Base-by-base conservation (phyloP, 2,888 invertebrate genomes). In the Hypsopygia costalis region DNA sequence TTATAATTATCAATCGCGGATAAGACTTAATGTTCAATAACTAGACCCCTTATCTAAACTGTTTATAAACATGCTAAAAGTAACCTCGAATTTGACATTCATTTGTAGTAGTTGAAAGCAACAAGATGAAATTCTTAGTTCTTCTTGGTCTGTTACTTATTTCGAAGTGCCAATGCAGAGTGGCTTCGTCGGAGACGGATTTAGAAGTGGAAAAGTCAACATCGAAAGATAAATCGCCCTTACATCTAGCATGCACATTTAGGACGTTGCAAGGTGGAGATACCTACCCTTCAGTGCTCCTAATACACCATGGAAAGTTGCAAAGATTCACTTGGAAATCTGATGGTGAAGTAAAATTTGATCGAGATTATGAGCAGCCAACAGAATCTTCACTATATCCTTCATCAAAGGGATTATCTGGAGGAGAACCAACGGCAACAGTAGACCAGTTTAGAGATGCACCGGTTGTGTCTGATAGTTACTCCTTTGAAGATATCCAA, bases 201-300 rank as follows among this genome's bases (percentile, higher is more conserved):
- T 46, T 64, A 10, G 42, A 49, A 27, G 29, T 49, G 7, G 37
- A 39, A 11, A 43, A 46, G 8, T 44, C 42, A 8, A 21, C 22
- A 20, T 21, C 22, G 16, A 64, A 66, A 39, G 62, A 59, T 16
- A 51, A 44, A 37, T 44, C 48, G 1, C 51, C 60, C 6, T 53
- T 74, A 10, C 46, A 43, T 36, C 58, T 64, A n/a, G 42, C 55
- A 2, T 77, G 78, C 40, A 55, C 46, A 4, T 58, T 64, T 1
- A 62, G 66, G 45, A 58, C 61, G 6, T 41, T 76, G 28, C 55
- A 62, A 36, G 51, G 46, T 1, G 59, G 52, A 0, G 68, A 74
- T 28, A 49, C 58, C 0, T 69, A 69, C n/a, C 75, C 75, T 1
- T 75, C 73, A 0, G 65, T 72, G 0, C 46, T 78, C 1, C 60